Conservation (phyloP, 2,888 invertebrate species). For the Idaea dimidiata region DNA sequence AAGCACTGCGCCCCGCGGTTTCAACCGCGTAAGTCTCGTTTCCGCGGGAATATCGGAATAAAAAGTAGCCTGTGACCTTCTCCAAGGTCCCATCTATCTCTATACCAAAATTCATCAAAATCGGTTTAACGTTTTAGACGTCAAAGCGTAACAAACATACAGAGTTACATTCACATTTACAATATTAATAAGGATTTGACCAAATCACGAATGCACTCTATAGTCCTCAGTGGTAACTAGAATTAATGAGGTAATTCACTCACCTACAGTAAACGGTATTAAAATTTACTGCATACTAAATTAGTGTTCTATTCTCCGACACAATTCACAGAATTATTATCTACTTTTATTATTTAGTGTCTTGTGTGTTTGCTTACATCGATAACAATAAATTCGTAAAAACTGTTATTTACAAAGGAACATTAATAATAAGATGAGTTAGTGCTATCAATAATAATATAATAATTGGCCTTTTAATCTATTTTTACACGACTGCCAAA, state of each 20-base stretch:
- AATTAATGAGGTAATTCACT: neutral
- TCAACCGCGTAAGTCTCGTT: no score
- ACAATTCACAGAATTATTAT: neutral
- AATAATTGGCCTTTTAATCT: no score
- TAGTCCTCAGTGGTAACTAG: neutral
- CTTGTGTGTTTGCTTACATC: neutral
- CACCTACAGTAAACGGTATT: neutral
- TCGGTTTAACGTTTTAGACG: no score
- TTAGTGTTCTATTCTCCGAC: neutral
- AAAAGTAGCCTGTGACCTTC: no score
- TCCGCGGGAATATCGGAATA: no score
- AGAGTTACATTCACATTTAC: no score
- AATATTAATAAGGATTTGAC: neutral
- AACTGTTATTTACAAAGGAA: neutral
- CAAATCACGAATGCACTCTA: neutral
- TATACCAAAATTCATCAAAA: no score
- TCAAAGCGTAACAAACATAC: no score
- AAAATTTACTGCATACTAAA: neutral
- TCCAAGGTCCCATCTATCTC: no score
- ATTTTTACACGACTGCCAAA: no score
- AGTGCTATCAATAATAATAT: constrained; percentile 5
- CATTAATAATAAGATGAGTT: neutral
- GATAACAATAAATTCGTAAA: neutral
- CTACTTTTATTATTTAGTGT: neutral
- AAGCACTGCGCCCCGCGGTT: no score